Evolutionary conservation across 2,113 vertebrate species (phyloP).

Genomic region (Crocuta crocuta): DNA sequence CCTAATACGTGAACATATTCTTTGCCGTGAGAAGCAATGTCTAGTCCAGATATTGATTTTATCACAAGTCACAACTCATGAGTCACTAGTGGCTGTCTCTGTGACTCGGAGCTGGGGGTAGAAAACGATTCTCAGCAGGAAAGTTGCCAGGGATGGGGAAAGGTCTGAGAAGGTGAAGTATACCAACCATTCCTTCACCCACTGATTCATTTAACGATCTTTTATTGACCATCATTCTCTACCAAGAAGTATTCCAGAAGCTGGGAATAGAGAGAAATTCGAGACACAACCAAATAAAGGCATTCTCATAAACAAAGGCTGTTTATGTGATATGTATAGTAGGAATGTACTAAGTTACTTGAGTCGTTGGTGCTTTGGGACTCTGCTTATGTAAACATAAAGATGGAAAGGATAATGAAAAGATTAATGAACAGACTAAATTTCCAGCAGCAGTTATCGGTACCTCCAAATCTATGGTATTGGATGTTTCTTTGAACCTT

Average conservation of each 20-base stretch:
- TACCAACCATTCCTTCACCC: neutral
- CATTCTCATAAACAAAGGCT: neutral
- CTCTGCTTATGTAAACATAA: neutral
- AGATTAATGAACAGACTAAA: neutral
- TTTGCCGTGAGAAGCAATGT: neutral
- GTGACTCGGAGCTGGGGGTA: fast-evolving
- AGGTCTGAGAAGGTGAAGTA: neutral
- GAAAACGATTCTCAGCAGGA: neutral
- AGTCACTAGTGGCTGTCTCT: neutral
- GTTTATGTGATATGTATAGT: neutral
- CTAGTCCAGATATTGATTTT: neutral
- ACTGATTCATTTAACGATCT: neutral
- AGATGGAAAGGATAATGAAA: neutral
- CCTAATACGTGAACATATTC: neutral
- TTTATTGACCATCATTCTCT: neutral
- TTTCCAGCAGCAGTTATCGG: neutral
- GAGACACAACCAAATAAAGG: neutral
- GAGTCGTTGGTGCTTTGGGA: neutral
- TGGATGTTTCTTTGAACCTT: neutral
- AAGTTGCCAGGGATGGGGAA: neutral
- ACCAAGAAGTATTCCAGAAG: neutral
- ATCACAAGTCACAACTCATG: neutral
- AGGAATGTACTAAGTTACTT: neutral
- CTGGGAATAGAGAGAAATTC: neutral
- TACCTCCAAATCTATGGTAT: neutral